Evolutionary conservation across 2,113 vertebrate genomes (phyloP).

Genomic region (Microtus ochrogaster): DNA sequence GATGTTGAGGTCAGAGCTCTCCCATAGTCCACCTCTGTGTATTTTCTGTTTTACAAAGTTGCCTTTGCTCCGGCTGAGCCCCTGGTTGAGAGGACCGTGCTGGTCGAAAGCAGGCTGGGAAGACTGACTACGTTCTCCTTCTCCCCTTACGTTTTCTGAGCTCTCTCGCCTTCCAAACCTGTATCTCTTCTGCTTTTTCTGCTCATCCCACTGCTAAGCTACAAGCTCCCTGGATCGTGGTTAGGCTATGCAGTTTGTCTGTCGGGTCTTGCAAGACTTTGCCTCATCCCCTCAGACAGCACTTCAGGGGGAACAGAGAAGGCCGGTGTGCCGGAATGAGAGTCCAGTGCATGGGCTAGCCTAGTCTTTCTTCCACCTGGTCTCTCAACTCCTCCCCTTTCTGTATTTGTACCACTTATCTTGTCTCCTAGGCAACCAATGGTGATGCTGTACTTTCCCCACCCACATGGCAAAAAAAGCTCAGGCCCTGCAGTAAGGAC

Average conservation of each 20-base stretch:
- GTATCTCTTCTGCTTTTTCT: neutral
- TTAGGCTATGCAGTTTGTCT: neutral
- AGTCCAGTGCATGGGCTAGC: neutral
- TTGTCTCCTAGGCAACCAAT: conserved; percentile 65
- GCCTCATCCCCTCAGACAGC: neutral
- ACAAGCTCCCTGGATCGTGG: conserved; percentile 10
- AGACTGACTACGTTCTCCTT: neutral
- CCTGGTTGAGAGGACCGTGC: neutral
- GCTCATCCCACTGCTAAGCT: neutral
- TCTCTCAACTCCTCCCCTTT: conserved; percentile 39
- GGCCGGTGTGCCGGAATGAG: neutral
- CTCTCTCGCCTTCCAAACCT: neutral
- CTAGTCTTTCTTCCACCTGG: neutral
- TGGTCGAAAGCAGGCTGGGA: neutral
- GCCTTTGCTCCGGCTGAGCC: neutral
- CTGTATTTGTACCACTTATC: conserved; percentile 19
- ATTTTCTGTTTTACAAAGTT: conserved; percentile 9
- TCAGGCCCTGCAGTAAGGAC: neutral
- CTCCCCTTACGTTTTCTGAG: neutral
- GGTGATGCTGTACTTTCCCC: neutral
- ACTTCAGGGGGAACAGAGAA: neutral
- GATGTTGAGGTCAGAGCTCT: neutral
- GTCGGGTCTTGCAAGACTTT: neutral
- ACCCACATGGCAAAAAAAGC: conserved; percentile 14
- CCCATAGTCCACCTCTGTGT: neutral